Evolutionary conservation across 1,140 invertebrate species (phyloP).

Genomic region (Campodea augens): DNA sequence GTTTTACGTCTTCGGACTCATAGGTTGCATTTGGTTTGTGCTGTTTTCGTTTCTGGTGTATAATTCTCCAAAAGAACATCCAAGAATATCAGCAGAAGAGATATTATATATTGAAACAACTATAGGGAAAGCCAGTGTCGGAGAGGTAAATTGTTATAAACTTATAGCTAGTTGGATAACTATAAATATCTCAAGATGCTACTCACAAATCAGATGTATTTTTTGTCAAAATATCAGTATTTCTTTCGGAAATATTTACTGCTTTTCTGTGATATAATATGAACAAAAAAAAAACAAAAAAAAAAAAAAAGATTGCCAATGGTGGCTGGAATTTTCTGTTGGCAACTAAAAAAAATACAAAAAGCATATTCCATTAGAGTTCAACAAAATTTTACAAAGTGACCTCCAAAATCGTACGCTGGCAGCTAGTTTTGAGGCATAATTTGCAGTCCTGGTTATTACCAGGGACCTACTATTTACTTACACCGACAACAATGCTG

Average conservation of each 20-base stretch:
- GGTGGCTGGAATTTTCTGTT: no score
- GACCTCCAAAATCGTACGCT: no score
- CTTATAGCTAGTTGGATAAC: background rate
- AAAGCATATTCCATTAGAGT: no score
- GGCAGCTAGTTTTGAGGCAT: no score
- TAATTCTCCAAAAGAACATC: slow-evolving; percentile 23
- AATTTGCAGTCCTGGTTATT: no score
- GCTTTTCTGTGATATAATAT: background rate
- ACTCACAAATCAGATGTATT: background rate
- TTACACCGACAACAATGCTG: no score
- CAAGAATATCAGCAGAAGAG: slow-evolving; percentile 29
- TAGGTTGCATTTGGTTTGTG: slow-evolving; percentile 25
- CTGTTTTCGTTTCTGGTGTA: slow-evolving; percentile 27
- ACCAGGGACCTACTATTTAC: no score
- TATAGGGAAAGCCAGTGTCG: background rate
- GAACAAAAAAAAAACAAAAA: no score
- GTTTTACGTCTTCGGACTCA: slow-evolving; percentile 19
- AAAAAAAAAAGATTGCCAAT: no score
- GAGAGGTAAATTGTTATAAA: background rate
- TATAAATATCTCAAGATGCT: background rate
- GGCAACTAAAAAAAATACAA: no score
- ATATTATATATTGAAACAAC: slow-evolving; percentile 25
- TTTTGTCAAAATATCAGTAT: background rate
- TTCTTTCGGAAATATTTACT: background rate
- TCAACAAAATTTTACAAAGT: no score